These are phyloP conservation scores for Numenius arquata DNA, from an alignment of 2,113 vertebrate genomes.

Conservation along the genomic window DNA sequence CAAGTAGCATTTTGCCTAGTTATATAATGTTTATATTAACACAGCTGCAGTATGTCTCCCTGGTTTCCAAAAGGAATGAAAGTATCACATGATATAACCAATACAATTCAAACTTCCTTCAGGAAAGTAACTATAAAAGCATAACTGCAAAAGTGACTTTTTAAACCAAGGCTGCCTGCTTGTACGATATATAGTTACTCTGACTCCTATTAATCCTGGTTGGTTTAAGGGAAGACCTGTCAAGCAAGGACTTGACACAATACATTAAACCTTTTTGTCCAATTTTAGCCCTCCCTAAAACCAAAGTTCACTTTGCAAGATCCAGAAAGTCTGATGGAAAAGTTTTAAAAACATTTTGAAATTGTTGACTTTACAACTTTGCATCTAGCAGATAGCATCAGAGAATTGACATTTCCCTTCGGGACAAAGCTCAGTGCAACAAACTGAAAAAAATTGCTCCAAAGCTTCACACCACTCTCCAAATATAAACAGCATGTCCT, in stretches of 20 bases:
- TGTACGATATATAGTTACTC: neutral
- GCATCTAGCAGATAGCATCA: neutral
- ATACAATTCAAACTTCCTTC: neutral
- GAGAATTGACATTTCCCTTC: neutral
- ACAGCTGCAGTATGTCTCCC: neutral
- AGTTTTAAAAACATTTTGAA: neutral
- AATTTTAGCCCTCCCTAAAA: neutral
- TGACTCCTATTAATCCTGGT: neutral
- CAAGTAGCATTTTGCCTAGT: neutral
- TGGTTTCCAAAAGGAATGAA: neutral
- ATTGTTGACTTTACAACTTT: neutral
- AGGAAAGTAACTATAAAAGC: neutral
- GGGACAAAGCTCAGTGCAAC: neutral
- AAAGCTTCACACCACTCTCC: neutral
- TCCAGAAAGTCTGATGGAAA: neutral
- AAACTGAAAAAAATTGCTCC: neutral
- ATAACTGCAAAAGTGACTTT: neutral
- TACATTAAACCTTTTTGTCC: neutral
- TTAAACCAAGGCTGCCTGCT: neutral
- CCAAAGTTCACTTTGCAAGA: neutral
- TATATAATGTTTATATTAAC: neutral
- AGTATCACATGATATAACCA: neutral
- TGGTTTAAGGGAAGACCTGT: neutral
- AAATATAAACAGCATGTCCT: constrained; percentile 13
- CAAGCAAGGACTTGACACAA: neutral